These are phyloP conservation scores for Myrmophylax atrothorax DNA, from an alignment of 2,113 vertebrate species.

Conservation along the genomic window DNA sequence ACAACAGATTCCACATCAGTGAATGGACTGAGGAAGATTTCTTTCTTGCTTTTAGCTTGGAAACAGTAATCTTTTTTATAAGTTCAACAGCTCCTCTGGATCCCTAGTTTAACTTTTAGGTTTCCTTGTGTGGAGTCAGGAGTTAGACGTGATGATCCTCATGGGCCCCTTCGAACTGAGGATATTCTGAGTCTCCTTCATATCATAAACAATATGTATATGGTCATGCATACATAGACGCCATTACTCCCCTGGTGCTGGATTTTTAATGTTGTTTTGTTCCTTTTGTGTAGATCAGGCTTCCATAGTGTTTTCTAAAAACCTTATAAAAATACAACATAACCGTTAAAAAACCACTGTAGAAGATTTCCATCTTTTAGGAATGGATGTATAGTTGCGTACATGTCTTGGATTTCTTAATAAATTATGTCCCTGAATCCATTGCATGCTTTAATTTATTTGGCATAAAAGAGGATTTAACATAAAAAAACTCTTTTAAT, in stretches of 20 bases:
- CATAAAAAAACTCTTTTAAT: slow-evolving; percentile 31
- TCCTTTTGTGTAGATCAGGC: not conserved
- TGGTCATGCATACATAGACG: too few species aligned
- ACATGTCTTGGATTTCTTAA: not conserved
- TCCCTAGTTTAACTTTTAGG: not conserved
- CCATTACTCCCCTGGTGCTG: not conserved
- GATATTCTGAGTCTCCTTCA: not conserved
- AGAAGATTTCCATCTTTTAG: not conserved
- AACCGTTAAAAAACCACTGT: not conserved
- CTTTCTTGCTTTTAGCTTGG: not conserved
- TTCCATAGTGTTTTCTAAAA: not conserved
- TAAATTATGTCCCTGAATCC: slow-evolving; percentile 20
- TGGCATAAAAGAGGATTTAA: slow-evolving; percentile 21
- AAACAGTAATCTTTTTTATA: not conserved
- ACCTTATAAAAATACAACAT: not conserved
- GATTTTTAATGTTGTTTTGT: not conserved
- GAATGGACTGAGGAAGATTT: not conserved
- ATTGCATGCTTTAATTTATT: slow-evolving; percentile 10
- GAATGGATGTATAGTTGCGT: not conserved
- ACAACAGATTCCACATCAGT: not conserved
- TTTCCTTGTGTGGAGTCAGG: not conserved
- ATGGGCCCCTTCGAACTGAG: not conserved
- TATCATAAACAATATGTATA: not conserved
- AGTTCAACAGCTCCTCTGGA: not conserved
- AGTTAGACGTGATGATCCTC: not conserved